Base-by-base conservation (phyloP, 2,888 invertebrate species). In the Diarsia dahlii region DNA sequence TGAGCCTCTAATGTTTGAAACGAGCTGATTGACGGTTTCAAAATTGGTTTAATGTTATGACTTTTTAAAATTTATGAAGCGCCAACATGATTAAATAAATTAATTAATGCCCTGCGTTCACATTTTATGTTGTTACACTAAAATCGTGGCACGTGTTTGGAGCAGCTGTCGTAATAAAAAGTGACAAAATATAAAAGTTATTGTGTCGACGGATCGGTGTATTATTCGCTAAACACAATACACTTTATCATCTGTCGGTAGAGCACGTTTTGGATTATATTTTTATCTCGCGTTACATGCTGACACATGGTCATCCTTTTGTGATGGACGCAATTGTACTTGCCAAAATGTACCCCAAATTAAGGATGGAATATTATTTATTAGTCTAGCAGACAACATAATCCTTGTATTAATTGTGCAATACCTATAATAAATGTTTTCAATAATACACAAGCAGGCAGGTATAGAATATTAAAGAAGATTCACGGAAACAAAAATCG, bases 151-250 rank as follows among this genome's bases (percentile, higher is more conserved):
- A 91, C 93, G 93, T 92, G 92, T 87, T 83, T 34, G 76, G 52
- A 85, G 89, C 95, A 94, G 94, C 93, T 95, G 95, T 90, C 90
- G 66, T 72, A 68, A 88, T 93, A 93, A 94, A 94, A 94, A 93
- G 90, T 85, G 81, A 87, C 84, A 88, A 86, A 87, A 86, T 90
- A 91, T 89, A 90, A 90, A 90, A 87, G 88, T 88, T 87, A 91
- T 91, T 92, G 89, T 90, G 88, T 87, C 86, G 88, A 88, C 88
- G 87, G 90, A 90, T 91, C 84, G 82, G 79, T 88, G 89, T 89
- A 90, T 92, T 89, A 90, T 92, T 89, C 90, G 89, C 88, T 86
- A 39, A 67, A 88, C 91, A 90, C 92, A 92, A 91, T 92, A 93
- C 91, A 90, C 86, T 74, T 90, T 92, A 93, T 93, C 93, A 93